Conservation (phyloP, 2,797 vertebrate genomes). For the Melopsittacus undulatus region DNA sequence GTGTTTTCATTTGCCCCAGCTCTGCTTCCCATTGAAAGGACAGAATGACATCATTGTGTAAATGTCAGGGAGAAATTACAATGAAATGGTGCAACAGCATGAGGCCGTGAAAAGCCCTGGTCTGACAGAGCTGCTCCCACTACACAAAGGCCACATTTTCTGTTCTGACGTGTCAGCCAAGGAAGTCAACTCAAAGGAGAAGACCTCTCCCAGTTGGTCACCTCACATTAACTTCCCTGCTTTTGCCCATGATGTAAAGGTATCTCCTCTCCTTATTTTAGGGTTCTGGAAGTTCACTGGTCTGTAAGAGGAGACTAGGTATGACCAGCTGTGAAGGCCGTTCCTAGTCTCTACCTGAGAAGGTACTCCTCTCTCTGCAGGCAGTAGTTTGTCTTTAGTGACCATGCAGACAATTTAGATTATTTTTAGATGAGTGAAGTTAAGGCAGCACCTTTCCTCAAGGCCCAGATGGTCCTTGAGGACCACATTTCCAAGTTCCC, state of each 20-base stretch:
- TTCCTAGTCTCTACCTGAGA: background rate
- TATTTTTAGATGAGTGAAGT: background rate
- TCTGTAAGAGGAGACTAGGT: background rate
- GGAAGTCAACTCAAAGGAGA: background rate
- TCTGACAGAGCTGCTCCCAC: background rate
- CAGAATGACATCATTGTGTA: background rate
- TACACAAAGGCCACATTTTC: background rate
- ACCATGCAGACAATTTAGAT: background rate
- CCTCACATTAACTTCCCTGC: background rate
- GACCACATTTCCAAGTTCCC: background rate
- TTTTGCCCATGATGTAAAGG: background rate
- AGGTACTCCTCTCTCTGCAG: background rate
- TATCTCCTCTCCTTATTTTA: background rate
- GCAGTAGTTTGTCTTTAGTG: background rate
- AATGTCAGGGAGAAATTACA: background rate
- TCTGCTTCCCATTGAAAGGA: background rate
- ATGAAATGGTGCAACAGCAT: fast-evolving
- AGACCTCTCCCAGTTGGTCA: background rate
- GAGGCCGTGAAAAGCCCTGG: background rate
- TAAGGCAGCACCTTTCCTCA: background rate
- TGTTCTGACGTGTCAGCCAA: background rate
- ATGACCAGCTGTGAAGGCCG: background rate
- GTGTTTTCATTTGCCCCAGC: background rate
- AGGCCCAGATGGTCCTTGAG: background rate
- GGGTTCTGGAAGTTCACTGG: background rate